Evolutionary conservation across 2,888 invertebrate genomes (phyloP).

Genomic region (Dicyrtoma fusca): DNA sequence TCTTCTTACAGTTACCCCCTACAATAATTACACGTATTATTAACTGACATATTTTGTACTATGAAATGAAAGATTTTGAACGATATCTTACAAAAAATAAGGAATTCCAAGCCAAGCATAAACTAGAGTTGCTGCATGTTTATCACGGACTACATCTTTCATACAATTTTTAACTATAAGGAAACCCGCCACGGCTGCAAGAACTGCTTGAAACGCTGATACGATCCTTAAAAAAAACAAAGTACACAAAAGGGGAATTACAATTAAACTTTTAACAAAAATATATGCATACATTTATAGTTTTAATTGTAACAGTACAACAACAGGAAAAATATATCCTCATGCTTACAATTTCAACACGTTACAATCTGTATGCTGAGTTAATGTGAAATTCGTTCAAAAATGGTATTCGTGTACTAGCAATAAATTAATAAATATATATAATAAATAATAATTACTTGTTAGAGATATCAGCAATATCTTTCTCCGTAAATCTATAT

Average conservation of each 20-base stretch:
- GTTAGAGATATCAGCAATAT: slow-evolving; percentile 74
- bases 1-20: no score
- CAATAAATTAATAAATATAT: not conserved
- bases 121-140: slow-evolving; percentile 74
- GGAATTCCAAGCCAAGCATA: slow-evolving; percentile 80
- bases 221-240: slow-evolving; percentile 65
- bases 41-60: no score
- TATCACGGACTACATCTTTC: slow-evolving; percentile 69
- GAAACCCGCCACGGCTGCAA: slow-evolving; percentile 70
- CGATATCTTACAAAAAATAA: slow-evolving; percentile 61
- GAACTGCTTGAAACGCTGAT: slow-evolving; percentile 72
- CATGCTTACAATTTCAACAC: no score
- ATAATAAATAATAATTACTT: slow-evolving; percentile 65
- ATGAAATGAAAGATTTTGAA: not conserved
- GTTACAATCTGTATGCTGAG: no score
- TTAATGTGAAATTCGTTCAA: no score
- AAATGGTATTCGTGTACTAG: no score
- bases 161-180: slow-evolving; percentile 71
- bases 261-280: not conserved
- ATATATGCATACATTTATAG: not conserved
- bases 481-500: slow-evolving; percentile 69
- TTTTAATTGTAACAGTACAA: no score
- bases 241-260: slow-evolving; percentile 2
- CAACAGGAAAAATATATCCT: not conserved
- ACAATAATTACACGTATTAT: no score